Percentiles rank a stretch among this genome's conserved stretches.
Conservation (phyloP, 2,888 invertebrate genomes). For the Machimus atricapillus region DNA sequence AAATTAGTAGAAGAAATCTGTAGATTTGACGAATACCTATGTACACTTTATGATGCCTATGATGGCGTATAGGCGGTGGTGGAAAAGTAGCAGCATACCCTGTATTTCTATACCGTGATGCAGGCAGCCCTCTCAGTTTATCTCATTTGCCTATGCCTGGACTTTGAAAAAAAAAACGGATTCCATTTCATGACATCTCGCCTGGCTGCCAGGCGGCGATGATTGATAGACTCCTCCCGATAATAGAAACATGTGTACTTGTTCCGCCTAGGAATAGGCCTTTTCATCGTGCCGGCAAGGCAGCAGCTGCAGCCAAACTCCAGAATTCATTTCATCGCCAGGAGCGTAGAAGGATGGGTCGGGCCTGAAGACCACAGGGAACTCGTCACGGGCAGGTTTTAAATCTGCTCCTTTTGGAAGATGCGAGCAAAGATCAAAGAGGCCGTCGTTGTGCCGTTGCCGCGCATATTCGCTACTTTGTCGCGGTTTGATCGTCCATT, state of each 20-base stretch:
- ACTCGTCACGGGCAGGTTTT: not conserved
- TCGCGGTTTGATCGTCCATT: not conserved
- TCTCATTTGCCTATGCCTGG: not conserved
- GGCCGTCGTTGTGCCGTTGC: not conserved
- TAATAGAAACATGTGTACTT: not conserved
- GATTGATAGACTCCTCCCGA: not conserved
- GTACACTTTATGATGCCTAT: no score
- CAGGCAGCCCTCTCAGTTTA: not conserved
- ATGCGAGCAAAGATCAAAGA: not conserved
- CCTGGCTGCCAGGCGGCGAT: not conserved
- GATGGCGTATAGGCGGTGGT: no score
- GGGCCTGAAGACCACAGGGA: not conserved
- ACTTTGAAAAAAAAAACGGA: not conserved
- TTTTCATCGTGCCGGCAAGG: not conserved
- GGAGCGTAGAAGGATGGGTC: not conserved
- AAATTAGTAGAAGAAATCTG: no score
- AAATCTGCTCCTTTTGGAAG: not conserved
- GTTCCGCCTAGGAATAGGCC: not conserved
- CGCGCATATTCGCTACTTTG: not conserved
- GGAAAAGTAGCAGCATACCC: no score
- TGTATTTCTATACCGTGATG: no score
- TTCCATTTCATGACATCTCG: not conserved
- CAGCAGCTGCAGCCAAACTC: not conserved
- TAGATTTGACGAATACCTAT: no score
- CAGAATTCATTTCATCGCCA: not conserved